Evolutionary conservation across 2,797 vertebrate genomes (phyloP).

Genomic region (Brachymystax lenok): DNA sequence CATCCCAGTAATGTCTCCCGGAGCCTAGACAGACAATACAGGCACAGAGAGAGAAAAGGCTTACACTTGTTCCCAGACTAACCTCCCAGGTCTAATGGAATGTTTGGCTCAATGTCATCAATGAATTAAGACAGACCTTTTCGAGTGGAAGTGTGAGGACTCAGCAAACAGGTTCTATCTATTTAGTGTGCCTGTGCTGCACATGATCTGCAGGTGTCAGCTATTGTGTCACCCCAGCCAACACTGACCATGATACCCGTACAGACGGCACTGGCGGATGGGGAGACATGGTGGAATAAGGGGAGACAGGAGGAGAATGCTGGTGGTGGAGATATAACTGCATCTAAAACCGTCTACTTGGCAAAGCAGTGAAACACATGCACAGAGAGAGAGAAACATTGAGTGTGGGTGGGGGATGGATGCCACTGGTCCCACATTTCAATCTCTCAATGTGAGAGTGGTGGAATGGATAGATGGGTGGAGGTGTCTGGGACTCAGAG

Average conservation of each 20-base stretch:
- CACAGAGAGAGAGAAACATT: constrained; percentile 29
- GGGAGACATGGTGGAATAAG: background rate
- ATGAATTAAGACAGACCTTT: background rate
- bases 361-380: constrained; percentile 50
- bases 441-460: constrained; percentile 58
- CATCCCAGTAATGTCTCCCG: constrained; percentile 29
- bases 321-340: background rate
- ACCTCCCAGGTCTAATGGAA: constrained; percentile 18
- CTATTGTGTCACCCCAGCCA: background rate
- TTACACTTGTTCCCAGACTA: constrained; percentile 12
- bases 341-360: constrained; percentile 41
- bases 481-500: constrained; percentile 10
- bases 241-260: background rate
- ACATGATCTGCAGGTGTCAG: background rate
- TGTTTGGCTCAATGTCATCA: constrained; percentile 12
- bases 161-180: constrained; percentile 4
- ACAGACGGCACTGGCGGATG: background rate
- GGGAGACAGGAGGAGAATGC: constrained; percentile 1
- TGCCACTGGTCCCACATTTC: background rate
- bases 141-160: constrained; percentile 3
- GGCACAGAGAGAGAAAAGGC: constrained; percentile 14
- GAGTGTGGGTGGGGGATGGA: constrained; percentile 7
- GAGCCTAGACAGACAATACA: constrained; percentile 11
- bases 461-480: constrained; percentile 26
- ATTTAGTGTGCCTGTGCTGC: background rate